These are phyloP conservation scores for Oreochromis niloticus DNA, from an alignment of 2,113 vertebrate genomes.

Conservation along the genomic window DNA sequence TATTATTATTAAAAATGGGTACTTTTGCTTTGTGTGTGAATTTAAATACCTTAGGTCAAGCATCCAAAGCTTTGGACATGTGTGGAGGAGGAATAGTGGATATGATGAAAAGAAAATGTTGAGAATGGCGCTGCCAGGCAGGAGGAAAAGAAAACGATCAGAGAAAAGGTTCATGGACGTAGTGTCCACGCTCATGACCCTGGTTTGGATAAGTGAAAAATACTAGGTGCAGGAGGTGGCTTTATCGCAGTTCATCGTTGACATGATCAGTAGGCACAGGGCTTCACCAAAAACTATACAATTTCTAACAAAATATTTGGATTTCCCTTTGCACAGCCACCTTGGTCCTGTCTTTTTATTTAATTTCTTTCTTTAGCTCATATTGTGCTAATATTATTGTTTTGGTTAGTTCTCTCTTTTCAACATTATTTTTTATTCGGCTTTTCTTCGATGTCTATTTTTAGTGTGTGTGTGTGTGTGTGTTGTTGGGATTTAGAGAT, in stretches of 20 bases:
- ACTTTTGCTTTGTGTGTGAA: neutral
- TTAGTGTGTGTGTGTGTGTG: neutral
- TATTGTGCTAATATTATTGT: neutral
- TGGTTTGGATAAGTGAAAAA: neutral
- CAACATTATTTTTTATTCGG: neutral
- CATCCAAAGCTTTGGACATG: neutral
- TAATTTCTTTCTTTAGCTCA: neutral
- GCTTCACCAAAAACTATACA: neutral
- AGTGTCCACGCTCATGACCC: neutral
- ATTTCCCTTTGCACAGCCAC: neutral
- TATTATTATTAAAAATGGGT: neutral
- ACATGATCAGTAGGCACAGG: neutral
- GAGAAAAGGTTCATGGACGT: neutral
- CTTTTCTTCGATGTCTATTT: neutral
- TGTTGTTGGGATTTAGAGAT: too few relatives aligned
- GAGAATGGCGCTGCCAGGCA: neutral
- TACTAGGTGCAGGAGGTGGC: neutral
- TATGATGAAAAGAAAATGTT: neutral
- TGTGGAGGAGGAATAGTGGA: neutral
- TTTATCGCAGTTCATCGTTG: neutral
- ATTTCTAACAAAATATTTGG: neutral
- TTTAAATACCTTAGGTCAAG: neutral
- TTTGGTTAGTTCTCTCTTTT: neutral
- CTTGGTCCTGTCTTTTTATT: neutral
- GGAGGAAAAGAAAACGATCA: neutral